Evolutionary conservation across 2,888 invertebrate species (phyloP).

Genomic region (Lepetodrilus schrolli): DNA sequence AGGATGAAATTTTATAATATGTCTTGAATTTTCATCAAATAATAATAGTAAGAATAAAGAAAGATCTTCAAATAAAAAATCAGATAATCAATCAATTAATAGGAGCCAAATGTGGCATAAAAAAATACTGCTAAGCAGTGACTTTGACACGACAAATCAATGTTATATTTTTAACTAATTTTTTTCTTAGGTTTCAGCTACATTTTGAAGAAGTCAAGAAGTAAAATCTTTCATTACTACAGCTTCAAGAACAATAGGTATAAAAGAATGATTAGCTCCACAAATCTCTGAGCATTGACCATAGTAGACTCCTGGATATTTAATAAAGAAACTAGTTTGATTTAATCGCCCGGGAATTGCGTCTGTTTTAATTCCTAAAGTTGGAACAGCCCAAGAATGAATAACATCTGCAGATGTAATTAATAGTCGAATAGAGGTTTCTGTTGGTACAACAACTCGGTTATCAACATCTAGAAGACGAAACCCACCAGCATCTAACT

Average conservation of each 20-base stretch:
- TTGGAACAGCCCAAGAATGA: slow-evolving; percentile 75
- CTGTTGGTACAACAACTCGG: slow-evolving; percentile 67
- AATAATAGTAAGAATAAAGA: neutral
- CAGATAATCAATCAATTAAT: slow-evolving; percentile 76
- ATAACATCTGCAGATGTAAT: slow-evolving; percentile 75
- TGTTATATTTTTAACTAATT: slow-evolving; percentile 76
- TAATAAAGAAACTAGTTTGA: slow-evolving; percentile 79
- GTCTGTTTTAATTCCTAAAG: slow-evolving; percentile 75
- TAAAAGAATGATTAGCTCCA: slow-evolving; percentile 87
- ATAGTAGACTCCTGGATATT: slow-evolving; percentile 81
- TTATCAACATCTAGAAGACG: slow-evolving; percentile 73
- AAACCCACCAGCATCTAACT: slow-evolving; percentile 58
- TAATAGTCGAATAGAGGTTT: slow-evolving; percentile 66
- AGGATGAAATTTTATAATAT: neutral
- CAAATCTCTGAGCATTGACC: slow-evolving; percentile 90
- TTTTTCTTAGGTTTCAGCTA: too few species aligned
- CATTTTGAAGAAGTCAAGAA: neutral
- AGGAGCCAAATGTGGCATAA: slow-evolving; percentile 83
- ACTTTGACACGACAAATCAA: slow-evolving; percentile 83
- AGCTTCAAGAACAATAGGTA: slow-evolving; percentile 80
- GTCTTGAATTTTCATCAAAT: neutral
- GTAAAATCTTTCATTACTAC: slow-evolving; percentile 31
- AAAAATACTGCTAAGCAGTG: slow-evolving; percentile 78
- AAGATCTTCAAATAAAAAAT: neutral
- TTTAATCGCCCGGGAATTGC: slow-evolving; percentile 76